Conservation (phyloP, 2,797 vertebrate species). For the Anguilla anguilla region DNA sequence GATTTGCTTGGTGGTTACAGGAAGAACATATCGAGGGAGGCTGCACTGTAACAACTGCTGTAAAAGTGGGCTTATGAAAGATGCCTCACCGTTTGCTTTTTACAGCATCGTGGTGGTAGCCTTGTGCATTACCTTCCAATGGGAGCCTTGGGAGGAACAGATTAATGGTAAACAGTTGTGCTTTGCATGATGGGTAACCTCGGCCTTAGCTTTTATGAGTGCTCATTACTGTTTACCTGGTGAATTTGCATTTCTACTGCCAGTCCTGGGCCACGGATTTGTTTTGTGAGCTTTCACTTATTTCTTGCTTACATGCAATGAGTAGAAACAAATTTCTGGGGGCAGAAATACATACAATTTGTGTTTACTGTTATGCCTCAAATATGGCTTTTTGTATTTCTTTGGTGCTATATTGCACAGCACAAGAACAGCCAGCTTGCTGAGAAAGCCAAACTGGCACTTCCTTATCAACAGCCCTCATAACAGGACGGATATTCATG, state of each 20-base stretch:
- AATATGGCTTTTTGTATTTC: not conserved
- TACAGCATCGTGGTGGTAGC: not conserved
- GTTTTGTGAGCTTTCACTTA: not conserved
- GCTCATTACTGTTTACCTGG: constrained; percentile 9
- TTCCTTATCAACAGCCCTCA: too few species aligned
- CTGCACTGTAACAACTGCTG: not conserved
- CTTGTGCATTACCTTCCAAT: not conserved
- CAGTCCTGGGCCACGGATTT: not conserved
- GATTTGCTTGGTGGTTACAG: constrained; percentile 4
- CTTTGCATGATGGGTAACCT: constrained; percentile 16
- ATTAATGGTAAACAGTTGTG: constrained; percentile 18
- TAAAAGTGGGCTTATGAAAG: not conserved
- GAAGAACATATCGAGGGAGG: not conserved
- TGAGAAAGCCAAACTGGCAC: too few species aligned
- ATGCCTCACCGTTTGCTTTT: constrained; percentile 6
- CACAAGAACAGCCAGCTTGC: too few species aligned
- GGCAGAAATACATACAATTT: not conserved
- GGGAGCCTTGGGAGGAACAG: not conserved
- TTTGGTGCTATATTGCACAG: too few species aligned
- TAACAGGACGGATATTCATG: too few species aligned
- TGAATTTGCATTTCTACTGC: constrained; percentile 1
- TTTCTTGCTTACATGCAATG: not conserved
- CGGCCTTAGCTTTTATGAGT: not conserved
- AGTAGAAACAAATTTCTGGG: not conserved
- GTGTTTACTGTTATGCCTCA: not conserved